Evolutionary conservation across 2,797 vertebrate species (phyloP).

Genomic region (Melopsittacus undulatus): DNA sequence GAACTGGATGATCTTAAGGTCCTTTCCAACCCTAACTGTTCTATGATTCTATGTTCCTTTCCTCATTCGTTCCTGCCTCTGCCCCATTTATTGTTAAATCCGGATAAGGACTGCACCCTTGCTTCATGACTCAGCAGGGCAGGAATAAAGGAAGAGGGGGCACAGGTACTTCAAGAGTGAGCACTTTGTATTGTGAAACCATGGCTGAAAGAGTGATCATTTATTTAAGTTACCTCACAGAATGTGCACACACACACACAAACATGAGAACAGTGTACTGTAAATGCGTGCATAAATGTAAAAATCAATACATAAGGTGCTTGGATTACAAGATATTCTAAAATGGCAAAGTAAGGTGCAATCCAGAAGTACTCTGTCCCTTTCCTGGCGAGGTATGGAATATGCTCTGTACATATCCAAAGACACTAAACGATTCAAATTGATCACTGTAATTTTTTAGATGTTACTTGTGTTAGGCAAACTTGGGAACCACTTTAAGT

Average conservation of each 20-base stretch:
- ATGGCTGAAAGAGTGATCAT: neutral
- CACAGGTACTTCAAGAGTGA: neutral
- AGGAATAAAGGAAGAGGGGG: neutral
- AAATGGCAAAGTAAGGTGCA: neutral
- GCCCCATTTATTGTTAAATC: neutral
- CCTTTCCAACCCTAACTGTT: too few species aligned
- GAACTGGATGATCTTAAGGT: too few species aligned
- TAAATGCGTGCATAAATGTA: neutral
- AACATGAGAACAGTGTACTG: neutral
- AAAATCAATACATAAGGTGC: neutral
- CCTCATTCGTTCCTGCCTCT: neutral
- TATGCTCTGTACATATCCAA: neutral
- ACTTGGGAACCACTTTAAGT: neutral
- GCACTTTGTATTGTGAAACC: neutral
- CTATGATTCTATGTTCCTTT: too few species aligned
- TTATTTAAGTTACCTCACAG: neutral
- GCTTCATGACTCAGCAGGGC: neutral
- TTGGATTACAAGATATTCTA: neutral
- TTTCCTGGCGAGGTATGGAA: neutral
- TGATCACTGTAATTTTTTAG: accelerated
- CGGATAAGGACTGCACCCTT: neutral
- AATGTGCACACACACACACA: accelerated
- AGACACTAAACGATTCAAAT: neutral
- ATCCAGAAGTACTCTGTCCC: neutral
- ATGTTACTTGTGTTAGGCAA: neutral